Percentiles rank a stretch among this genome's conserved stretches.
Evolutionary conservation across 2,113 vertebrate genomes (phyloP).

Genomic region (Mus pahari): DNA sequence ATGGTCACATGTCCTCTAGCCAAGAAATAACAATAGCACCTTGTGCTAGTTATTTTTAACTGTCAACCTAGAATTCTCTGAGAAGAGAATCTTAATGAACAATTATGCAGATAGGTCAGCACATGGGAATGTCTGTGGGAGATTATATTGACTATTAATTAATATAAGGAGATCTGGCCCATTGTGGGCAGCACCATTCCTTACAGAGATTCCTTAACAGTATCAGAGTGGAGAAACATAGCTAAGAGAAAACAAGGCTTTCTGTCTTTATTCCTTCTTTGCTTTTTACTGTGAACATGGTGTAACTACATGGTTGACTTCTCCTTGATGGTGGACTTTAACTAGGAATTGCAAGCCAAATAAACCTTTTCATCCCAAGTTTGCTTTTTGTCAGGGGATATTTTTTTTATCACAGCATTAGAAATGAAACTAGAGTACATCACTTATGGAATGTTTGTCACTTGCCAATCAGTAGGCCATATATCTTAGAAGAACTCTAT

Average conservation of each 20-base stretch:
- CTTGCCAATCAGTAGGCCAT: not conserved
- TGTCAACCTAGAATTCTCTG: not conserved
- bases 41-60: not conserved
- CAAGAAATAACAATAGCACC: not conserved
- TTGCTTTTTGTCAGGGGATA: not conserved
- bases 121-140: not conserved
- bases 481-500: slow-evolving; percentile 8
- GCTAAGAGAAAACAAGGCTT: not conserved
- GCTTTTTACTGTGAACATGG: not conserved
- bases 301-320: not conserved
- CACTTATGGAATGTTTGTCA: not conserved
- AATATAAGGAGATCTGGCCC: not conserved
- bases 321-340: not conserved
- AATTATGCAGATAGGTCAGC: not conserved
- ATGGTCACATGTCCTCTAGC: not conserved
- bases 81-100: not conserved
- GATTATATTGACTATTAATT: not conserved
- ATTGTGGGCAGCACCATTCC: not conserved
- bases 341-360: not conserved
- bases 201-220: not conserved
- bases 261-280: not conserved
- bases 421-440: not conserved
- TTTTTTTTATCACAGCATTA: not conserved
- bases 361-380: not conserved
- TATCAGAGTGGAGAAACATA: not conserved